A percentile compares a stretch with the other conserved stretches of the same genome.
These are phyloP conservation scores for Eupithecia exiguata DNA, from an alignment of 2,888 invertebrate species.

Conservation along the genomic window DNA sequence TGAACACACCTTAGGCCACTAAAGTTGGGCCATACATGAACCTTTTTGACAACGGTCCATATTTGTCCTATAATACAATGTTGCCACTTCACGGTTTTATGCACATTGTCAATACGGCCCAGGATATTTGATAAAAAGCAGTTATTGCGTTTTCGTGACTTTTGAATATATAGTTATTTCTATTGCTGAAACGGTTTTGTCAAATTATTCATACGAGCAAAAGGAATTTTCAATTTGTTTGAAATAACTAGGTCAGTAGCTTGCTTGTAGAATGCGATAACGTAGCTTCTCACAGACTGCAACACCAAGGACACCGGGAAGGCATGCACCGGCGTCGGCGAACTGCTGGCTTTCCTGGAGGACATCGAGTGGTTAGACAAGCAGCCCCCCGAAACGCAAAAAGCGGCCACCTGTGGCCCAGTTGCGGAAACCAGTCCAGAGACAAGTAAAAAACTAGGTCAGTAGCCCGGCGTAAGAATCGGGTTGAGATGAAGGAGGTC, in stretches of 20 bases:
- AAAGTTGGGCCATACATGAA: constrained; percentile 21
- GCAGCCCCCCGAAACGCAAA: too few species aligned
- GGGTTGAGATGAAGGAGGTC: too few species aligned
- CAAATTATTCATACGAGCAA: not conserved
- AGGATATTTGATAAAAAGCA: constrained; percentile 1
- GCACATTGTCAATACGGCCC: not conserved
- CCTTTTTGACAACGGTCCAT: constrained; percentile 24
- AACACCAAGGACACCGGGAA: too few species aligned
- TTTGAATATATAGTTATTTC: not conserved
- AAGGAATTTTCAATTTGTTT: not conserved
- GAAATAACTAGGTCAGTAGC: not conserved
- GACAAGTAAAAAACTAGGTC: too few species aligned
- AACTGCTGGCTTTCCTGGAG: too few species aligned
- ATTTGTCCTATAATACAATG: constrained; percentile 15
- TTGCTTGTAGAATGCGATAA: too few species aligned
- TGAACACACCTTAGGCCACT: not conserved
- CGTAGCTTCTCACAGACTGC: too few species aligned
- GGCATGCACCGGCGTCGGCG: too few species aligned
- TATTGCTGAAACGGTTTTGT: constrained; percentile 1
- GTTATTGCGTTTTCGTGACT: constrained; percentile 11
- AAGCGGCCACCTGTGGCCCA: too few species aligned
- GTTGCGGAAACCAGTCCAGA: too few species aligned
- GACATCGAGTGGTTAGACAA: too few species aligned
- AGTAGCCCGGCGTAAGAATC: too few species aligned
- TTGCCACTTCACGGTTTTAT: constrained; percentile 1